phyloP scores from a whole-genome alignment of 1,140 invertebrate species.

The Nephotettix cincticeps region DNA sequence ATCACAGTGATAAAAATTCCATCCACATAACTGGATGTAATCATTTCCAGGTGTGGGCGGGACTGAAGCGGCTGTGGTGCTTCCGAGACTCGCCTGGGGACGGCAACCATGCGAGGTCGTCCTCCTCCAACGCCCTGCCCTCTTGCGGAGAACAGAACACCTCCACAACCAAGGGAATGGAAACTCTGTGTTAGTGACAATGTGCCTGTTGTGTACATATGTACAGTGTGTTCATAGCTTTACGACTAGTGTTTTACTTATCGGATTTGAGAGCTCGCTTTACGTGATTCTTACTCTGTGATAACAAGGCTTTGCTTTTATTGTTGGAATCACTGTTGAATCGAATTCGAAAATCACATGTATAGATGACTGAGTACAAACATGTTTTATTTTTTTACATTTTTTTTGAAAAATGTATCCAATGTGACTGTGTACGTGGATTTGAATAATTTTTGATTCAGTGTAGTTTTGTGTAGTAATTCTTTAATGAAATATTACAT shows the following conservation, averaged over 20 bases:
- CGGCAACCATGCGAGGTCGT: slow-evolving; percentile 57
- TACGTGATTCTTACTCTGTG: neutral
- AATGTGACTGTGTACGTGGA: no score
- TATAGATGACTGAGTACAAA: no score
- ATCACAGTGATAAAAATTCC: no score
- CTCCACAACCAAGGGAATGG: slow-evolving; percentile 32
- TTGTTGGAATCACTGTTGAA: neutral
- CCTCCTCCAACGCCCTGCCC: slow-evolving; percentile 70
- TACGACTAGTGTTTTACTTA: neutral
- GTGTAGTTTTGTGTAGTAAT: no score
- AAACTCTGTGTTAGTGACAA: slow-evolving; percentile 39
- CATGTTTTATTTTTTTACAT: no score
- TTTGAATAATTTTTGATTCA: no score
- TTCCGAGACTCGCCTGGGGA: slow-evolving; percentile 49
- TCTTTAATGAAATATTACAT: no score
- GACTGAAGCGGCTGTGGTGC: slow-evolving; percentile 64
- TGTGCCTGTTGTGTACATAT: neutral
- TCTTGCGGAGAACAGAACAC: slow-evolving; percentile 72
- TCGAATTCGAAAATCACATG: neutral
- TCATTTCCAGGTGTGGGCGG: slow-evolving; percentile 55
- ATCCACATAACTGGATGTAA: no score
- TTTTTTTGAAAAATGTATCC: no score
- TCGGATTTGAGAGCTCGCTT: neutral
- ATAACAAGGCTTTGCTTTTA: neutral
- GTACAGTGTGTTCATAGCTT: slow-evolving; percentile 8